Evolutionary conservation across 2,113 vertebrate species (phyloP).

Genomic region (Chamaetylas fuelleborni): DNA sequence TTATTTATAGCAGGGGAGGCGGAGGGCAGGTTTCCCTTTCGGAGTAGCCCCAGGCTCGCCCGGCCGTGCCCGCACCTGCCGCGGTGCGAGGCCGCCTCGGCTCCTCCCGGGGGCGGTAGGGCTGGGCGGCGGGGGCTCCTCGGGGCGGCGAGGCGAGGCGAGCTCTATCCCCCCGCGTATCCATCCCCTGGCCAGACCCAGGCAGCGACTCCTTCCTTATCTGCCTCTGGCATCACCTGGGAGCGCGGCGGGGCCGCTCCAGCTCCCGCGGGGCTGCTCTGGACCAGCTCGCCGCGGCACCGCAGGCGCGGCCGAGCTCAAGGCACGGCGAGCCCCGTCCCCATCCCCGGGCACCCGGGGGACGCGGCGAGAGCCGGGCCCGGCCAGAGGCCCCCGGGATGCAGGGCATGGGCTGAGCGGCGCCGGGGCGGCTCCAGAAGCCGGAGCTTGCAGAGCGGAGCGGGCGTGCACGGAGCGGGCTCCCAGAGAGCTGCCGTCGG

Average conservation of each 20-base stretch:
- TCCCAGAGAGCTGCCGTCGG: neutral
- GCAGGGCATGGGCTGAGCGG: neutral
- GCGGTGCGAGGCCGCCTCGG: neutral
- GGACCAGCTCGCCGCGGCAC: neutral
- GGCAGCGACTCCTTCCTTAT: neutral
- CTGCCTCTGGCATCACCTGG: neutral
- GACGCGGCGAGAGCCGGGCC: neutral
- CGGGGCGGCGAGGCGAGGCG: neutral
- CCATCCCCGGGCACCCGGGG: no score
- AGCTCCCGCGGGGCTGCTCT: neutral
- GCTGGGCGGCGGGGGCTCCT: neutral
- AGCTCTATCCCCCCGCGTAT: neutral
- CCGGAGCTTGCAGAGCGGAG: neutral
- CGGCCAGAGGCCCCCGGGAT: neutral
- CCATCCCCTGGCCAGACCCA: neutral
- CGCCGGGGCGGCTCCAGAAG: neutral
- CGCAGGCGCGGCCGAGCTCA: neutral
- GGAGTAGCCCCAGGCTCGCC: neutral
- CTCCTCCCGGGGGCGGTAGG: neutral
- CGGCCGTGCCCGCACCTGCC: slow-evolving; percentile 17
- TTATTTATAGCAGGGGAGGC: slow-evolving; percentile 6
- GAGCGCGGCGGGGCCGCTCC: neutral
- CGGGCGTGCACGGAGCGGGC: no score
- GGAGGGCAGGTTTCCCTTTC: neutral
- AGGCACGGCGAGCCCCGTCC: neutral